A percentile compares a stretch with the other conserved stretches of the same genome.
Evolutionary conservation across 2,797 vertebrate species (phyloP).

Genomic region (Xiphophorus birchmanni): DNA sequence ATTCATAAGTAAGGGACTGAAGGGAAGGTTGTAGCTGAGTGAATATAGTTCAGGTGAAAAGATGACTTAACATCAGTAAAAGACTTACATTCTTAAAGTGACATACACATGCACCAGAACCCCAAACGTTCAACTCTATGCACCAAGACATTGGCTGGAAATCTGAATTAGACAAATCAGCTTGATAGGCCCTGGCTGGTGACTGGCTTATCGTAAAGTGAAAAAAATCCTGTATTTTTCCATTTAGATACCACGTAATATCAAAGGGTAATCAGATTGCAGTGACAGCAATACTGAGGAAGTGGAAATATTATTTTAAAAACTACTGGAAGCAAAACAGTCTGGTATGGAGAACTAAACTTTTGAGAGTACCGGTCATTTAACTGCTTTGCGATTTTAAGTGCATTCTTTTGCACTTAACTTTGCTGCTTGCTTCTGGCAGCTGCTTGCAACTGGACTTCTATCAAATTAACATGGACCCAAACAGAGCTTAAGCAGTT

Average conservation of each 20-base stretch:
- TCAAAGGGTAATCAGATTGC: neutral
- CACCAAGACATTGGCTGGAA: neutral
- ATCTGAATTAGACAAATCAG: neutral
- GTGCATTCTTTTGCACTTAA: neutral
- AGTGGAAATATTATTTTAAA: neutral
- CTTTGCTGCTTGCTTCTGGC: neutral
- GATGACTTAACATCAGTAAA: constrained; percentile 25
- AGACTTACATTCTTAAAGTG: constrained; percentile 48
- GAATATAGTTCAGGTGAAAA: constrained; percentile 36
- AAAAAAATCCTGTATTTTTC: neutral
- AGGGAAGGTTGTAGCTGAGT: constrained; percentile 16
- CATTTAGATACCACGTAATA: neutral
- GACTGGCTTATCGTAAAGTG: neutral
- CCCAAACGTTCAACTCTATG: constrained; percentile 13
- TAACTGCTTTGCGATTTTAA: neutral
- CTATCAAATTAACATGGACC: neutral
- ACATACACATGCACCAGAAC: constrained; percentile 49
- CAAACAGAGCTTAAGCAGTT: neutral
- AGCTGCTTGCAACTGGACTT: neutral
- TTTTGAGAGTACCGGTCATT: neutral
- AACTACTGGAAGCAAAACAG: neutral
- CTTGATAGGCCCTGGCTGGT: neutral
- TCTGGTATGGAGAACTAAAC: neutral
- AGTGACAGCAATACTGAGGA: neutral
- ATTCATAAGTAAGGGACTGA: constrained; percentile 31